These are phyloP conservation scores for Eretmocerus hayati DNA, from an alignment of 2,888 invertebrate genomes.

Conservation along the genomic window DNA sequence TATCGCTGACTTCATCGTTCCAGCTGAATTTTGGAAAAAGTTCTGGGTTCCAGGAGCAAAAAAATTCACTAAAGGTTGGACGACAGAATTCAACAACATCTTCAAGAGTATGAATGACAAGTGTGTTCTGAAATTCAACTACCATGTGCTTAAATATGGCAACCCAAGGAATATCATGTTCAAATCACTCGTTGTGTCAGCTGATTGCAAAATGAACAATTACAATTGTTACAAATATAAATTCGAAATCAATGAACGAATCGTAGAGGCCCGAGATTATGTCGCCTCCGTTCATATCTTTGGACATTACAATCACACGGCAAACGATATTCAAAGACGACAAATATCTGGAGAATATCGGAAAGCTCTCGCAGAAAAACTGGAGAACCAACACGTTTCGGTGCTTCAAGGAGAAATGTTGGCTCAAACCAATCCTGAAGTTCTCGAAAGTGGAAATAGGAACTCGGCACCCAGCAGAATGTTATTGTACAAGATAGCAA, in stretches of 20 bases:
- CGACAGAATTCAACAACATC: not conserved
- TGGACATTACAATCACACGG: not conserved
- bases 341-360: not conserved
- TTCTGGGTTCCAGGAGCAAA: not conserved
- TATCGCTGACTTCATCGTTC: not conserved
- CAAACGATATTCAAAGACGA: not conserved
- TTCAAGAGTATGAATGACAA: not conserved
- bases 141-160: not conserved
- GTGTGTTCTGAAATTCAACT: not conserved
- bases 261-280: not conserved
- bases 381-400: not conserved
- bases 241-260: not conserved
- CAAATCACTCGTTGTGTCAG: not conserved
- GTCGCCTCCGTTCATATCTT: not conserved
- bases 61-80: not conserved
- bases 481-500: not conserved
- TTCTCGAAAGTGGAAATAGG: not conserved
- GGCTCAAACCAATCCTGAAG: not conserved
- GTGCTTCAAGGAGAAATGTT: not conserved
- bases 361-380: not conserved
- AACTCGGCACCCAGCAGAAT: not conserved
- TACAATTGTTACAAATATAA: not conserved
- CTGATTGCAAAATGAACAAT: not conserved
- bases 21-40: not conserved
- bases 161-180: not conserved